Conservation (phyloP, 1,140 invertebrate species). For the Drosophila truncata region DNA sequence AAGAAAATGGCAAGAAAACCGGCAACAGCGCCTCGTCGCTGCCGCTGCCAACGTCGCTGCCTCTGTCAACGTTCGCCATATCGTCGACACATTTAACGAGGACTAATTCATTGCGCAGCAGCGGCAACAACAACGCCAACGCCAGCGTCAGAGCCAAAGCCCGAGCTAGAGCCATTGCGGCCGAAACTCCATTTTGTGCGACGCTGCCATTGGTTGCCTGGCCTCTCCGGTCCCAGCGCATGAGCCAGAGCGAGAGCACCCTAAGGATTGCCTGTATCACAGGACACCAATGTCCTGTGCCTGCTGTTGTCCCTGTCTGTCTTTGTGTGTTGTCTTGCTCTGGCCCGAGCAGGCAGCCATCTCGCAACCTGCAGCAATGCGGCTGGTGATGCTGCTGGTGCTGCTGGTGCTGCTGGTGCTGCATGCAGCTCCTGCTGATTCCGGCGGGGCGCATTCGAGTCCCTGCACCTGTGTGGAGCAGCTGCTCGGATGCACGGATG, state of each 20-base stretch:
- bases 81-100: conserved; percentile 78
- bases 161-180: neutral
- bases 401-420: neutral
- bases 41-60: neutral
- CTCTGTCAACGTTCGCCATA: conserved; percentile 16
- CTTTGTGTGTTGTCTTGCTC: neutral
- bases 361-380: neutral
- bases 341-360: neutral
- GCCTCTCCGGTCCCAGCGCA: neutral
- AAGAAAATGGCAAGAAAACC: conserved; percentile 62
- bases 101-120: conserved; percentile 81
- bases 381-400: neutral
- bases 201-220: conserved; percentile 48
- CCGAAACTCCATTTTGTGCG: conserved; percentile 66
- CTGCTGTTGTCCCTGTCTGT: neutral
- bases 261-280: neutral
- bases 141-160: neutral
- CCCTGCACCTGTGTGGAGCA: conserved; percentile 26
- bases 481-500: conserved; percentile 20
- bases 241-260: conserved; percentile 1
- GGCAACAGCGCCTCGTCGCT: conserved; percentile 61
- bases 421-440: conserved; percentile 1
- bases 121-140: conserved; percentile 33
- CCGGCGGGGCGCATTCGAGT: conserved; percentile 18
- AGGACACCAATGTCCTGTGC: neutral